These are phyloP conservation scores for Aporophyla lueneburgensis DNA, from an alignment of 2,888 invertebrate species.

Conservation along the genomic window DNA sequence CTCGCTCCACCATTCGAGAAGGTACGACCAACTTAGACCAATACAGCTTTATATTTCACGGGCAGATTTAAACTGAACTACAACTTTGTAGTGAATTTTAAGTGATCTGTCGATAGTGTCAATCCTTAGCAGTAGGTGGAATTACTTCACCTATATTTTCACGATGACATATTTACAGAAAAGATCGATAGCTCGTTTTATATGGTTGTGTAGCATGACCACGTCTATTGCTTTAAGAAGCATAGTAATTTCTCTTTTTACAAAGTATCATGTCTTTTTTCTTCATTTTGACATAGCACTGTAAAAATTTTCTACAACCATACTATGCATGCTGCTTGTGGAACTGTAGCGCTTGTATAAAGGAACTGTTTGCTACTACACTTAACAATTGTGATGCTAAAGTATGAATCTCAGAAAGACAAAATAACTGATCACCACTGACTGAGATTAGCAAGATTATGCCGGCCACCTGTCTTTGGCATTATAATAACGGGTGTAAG, in stretches of 20 bases:
- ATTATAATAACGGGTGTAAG: no score
- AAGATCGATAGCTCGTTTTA: background rate
- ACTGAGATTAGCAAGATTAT: background rate
- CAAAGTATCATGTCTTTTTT: background rate
- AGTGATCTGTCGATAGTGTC: no score
- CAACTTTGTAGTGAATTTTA: no score
- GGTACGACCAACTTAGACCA: slow-evolving; percentile 65
- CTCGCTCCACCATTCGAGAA: slow-evolving; percentile 74
- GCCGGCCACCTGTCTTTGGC: background rate
- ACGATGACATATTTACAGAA: background rate
- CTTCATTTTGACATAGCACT: background rate
- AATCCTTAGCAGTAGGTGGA: background rate
- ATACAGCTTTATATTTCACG: no score
- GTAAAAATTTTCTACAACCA: background rate
- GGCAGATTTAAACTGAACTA: background rate
- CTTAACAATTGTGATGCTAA: background rate
- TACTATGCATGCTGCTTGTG: background rate
- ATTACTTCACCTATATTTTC: no score
- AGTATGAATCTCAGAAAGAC: background rate
- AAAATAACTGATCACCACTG: no score
- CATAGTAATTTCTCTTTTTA: background rate
- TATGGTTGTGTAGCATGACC: background rate
- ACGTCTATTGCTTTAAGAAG: background rate
- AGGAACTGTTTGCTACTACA: background rate
- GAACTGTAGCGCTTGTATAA: background rate